phyloP scores from a whole-genome alignment of 2,113 vertebrate genomes.

The Gambusia affinis region DNA sequence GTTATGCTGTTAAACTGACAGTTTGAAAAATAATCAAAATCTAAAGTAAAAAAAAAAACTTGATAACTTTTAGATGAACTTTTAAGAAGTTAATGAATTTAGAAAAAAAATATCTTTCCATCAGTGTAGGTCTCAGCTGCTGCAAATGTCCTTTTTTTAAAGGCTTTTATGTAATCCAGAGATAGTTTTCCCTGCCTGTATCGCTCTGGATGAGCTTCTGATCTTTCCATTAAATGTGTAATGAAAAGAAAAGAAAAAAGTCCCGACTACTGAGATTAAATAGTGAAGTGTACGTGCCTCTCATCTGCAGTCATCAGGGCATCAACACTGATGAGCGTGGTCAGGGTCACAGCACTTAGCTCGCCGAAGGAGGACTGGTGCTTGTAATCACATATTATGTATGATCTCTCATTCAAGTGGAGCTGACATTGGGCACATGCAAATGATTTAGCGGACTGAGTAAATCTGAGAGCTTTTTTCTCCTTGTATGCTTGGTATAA shows the following conservation, averaged over 20 bases:
- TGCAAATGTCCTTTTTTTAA: slow-evolving; percentile 3
- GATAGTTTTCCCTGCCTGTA: slow-evolving; percentile 18
- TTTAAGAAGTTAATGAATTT: neutral
- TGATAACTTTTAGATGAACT: slow-evolving; percentile 4
- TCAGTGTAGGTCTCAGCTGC: slow-evolving; percentile 12
- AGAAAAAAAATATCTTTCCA: too few species aligned
- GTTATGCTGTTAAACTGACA: neutral
- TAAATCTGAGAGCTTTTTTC: slow-evolving; percentile 36
- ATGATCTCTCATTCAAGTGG: slow-evolving; percentile 70
- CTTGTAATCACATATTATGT: slow-evolving; percentile 74
- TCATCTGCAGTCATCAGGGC: slow-evolving; percentile 69
- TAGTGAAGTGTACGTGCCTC: slow-evolving; percentile 56
- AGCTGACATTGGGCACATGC: slow-evolving; percentile 65
- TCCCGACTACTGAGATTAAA: slow-evolving; percentile 33
- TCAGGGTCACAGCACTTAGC: slow-evolving; percentile 70
- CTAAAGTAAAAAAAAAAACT: neutral
- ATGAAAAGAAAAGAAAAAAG: slow-evolving; percentile 11
- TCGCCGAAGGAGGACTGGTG: slow-evolving; percentile 63
- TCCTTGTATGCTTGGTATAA: slow-evolving; percentile 1
- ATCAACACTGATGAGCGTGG: slow-evolving; percentile 60
- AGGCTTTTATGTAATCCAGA: slow-evolving; percentile 1
- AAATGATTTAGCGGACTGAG: slow-evolving; percentile 56
- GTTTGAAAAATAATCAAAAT: neutral
- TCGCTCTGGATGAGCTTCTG: slow-evolving; percentile 35
- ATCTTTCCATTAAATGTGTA: slow-evolving; percentile 42